Percentiles rank a stretch among this genome's conserved stretches.
Evolutionary conservation across 2,888 invertebrate genomes (phyloP).

Genomic region (Lithophane leautieri): DNA sequence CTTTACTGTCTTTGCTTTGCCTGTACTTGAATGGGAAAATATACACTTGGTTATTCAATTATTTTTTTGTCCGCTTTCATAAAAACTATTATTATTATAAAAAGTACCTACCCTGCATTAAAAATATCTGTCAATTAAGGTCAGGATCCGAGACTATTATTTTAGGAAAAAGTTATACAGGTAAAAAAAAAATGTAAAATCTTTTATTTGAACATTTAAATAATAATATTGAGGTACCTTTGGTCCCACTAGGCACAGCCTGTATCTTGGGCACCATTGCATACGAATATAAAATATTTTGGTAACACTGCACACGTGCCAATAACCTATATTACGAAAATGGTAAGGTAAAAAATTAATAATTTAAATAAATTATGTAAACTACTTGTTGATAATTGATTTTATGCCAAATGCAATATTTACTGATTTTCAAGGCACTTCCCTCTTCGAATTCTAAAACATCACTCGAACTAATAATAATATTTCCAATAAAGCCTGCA

Average conservation of each 20-base stretch:
- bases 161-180: not conserved
- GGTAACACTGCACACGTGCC: not conserved
- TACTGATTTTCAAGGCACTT: not conserved
- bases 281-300: too few relatives aligned
- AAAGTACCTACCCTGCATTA: not conserved
- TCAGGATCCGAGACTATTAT: not conserved
- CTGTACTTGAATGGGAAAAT: not conserved
- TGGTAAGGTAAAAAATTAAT: not conserved
- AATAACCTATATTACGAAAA: not conserved
- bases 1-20: too few relatives aligned
- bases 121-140: not conserved
- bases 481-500: constrained; percentile 30
- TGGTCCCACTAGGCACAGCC: too few relatives aligned
- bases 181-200: not conserved
- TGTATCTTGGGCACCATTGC: too few relatives aligned
- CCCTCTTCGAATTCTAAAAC: constrained; percentile 14
- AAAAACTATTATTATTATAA: not conserved
- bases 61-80: not conserved
- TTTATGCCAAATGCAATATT: not conserved
- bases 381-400: not conserved
- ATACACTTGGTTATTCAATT: too few relatives aligned
- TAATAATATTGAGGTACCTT: too few relatives aligned
- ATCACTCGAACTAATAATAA: constrained; percentile 29
- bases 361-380: not conserved
- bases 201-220: too few relatives aligned